Percentiles rank a stretch among this genome's conserved stretches.
Evolutionary conservation across 92 coral and sea anemone species (phyloP).

Genomic region (Epizoanthus scotinus): DNA sequence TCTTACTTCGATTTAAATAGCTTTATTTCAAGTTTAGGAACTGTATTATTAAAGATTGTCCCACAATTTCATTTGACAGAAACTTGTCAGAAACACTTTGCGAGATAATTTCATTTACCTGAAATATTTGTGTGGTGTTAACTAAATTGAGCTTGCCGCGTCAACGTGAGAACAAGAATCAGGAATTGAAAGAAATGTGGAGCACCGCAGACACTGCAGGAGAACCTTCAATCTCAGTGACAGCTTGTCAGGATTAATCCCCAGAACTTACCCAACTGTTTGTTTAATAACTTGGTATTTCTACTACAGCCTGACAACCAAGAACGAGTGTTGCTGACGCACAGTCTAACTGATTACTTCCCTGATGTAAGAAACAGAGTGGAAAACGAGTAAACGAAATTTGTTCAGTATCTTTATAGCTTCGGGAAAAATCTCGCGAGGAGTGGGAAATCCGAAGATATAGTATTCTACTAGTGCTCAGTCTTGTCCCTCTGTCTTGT

Average conservation of each 20-base stretch:
- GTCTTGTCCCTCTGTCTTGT: no score
- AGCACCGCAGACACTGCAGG: background rate
- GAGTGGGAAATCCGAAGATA: no score
- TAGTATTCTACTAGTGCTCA: no score
- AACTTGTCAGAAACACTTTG: background rate
- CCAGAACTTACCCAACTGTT: slow-evolving; percentile 39
- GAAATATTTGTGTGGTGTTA: slow-evolving; percentile 26
- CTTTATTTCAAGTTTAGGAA: no score
- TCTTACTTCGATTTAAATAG: no score
- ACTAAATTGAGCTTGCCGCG: background rate
- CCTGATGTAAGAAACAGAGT: slow-evolving; percentile 12
- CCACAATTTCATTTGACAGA: background rate
- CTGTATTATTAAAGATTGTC: no score
- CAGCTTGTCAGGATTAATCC: slow-evolving; percentile 45
- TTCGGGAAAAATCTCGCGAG: no score
- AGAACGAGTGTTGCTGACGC: background rate
- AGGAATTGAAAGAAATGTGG: background rate
- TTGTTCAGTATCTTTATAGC: no score
- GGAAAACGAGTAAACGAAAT: background rate
- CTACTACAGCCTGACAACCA: slow-evolving; percentile 1
- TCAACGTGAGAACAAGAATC: background rate
- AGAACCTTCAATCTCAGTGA: slow-evolving; percentile 29
- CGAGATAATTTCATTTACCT: slow-evolving; percentile 24
- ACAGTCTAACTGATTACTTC: background rate
- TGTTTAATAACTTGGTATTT: slow-evolving; percentile 30